Base-by-base conservation (phyloP, 2,888 invertebrate species). In the Synanthedon andrenaeformis region DNA sequence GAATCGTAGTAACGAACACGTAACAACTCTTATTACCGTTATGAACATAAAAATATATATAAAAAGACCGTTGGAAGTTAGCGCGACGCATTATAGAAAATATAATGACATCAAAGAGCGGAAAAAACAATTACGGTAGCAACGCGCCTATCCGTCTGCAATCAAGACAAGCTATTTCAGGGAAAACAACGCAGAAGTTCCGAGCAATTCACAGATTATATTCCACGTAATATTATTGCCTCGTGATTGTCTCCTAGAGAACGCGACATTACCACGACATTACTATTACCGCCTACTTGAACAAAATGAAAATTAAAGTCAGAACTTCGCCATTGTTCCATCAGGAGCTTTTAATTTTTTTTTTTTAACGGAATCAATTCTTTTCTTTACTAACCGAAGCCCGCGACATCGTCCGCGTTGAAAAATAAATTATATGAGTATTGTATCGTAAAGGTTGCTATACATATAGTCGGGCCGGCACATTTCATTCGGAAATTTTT, bases 81-180 rank as follows among this genome's bases (percentile, higher is more conserved):
- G 69, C 69, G 62, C 62, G 70, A 68, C 77, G 76, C 78, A 80
- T 82, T 82, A 81, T 79, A 69, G 74, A 79, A 76, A 76, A 80
- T 77, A 81, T 82, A 81, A 83, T 82, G 76, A 79, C 74, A 76
- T 79, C 79, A 81, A 74, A 76, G 72, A 70, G 76, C 82, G 82
- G 79, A 81, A 82, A 79, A 82, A 82, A 74, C 82, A 82, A 84
- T 84, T 82, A 82, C 76, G 72, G 23, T 35, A 35, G 35, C 10
- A 45, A 14, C n/a, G 65, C 67, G 72, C 69, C 70, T 67, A 70
- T 67, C 64, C 68, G 68, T 71, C 71, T 72, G 75, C 76, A 74
- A 77, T 79, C 76, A 71, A 69, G 72, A 56, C 64, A 69, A 66
- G 71, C 70, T 72, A 69, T 73, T 74, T 71, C 72, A 61, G 60